Base-by-base conservation (phyloP, 2,797 vertebrate genomes). In the Agapornis canus region DNA sequence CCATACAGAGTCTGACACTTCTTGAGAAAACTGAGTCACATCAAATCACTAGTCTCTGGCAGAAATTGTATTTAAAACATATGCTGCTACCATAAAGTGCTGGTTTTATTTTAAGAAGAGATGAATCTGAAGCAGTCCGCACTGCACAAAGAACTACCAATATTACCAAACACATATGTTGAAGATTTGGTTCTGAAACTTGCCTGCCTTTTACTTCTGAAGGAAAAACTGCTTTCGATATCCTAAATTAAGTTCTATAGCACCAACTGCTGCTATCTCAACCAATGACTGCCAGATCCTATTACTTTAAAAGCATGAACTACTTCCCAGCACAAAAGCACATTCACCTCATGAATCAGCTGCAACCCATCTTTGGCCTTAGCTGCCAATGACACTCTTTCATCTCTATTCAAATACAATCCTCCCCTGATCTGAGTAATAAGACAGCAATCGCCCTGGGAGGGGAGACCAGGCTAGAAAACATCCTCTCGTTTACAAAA, bases 1-100 rank as follows among this genome's bases (percentile, higher is more conserved):
- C 56, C 57, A 85, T 21, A 91, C 63, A 93, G 91, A 89, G 93
- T 85, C 91, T 96, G 94, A 90, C 87, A 94, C 91, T 65, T 97
- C 87, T 64, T 81, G 72, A 83, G 91, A 93, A 91, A 94, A 96
- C 32, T 32, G 72, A 95, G 69, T 86, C 89, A 90, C 54, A 87
- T 80, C 61, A 89, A 80, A 85, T 77, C 69, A 59, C 63, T 14
- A 65, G 56, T 83, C 42, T 65, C 75, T 91, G 73, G 84, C 85
- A 87, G 77, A 82, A 94, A 66, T 23, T 57, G 14, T 59, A 72
- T 65, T 72, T 84, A 56, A 93, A 79, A 59, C 92, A 90, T 88
- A 89, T 84, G 87, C 37, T 87, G 59, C 82, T 86, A 47, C 69
- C 65, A 79, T 79, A 57, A 91, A 93, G 66, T 12, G 27, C 85